Evolutionary conservation across 2,888 invertebrate genomes (phyloP).

Genomic region (Rapana venosa): DNA sequence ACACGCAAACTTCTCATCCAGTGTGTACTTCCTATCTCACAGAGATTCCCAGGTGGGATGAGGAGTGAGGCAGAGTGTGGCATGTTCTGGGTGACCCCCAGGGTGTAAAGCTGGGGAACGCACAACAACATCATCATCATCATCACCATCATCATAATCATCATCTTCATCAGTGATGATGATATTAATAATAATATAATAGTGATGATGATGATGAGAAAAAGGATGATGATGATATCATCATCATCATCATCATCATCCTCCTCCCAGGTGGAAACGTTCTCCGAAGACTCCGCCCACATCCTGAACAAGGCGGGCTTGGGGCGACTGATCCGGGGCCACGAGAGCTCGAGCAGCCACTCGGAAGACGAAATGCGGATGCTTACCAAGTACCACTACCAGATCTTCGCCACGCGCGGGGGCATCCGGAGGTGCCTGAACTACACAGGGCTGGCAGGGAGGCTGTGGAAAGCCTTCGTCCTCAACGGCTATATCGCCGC

Average conservation of each 20-base stretch:
- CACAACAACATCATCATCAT: not conserved
- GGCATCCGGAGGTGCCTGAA: not conserved
- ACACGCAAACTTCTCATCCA: too few relatives aligned
- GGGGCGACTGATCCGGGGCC: not conserved
- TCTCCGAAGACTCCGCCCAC: constrained; percentile 12
- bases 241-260: not conserved
- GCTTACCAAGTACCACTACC: constrained; percentile 33
- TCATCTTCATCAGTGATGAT: not conserved
- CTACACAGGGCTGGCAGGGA: not conserved
- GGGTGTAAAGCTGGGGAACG: too few relatives aligned
- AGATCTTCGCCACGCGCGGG: not conserved
- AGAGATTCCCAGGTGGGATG: too few relatives aligned
- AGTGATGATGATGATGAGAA: too few relatives aligned
- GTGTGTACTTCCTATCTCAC: too few relatives aligned
- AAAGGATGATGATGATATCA: too few relatives aligned
- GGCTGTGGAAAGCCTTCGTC: constrained; percentile 35
- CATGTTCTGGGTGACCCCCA: too few relatives aligned
- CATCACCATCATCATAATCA: not conserved
- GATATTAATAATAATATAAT: too few relatives aligned
- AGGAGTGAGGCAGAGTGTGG: too few relatives aligned
- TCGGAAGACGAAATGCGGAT: constrained; percentile 32
- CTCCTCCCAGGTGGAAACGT: constrained; percentile 4
- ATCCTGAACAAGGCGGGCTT: constrained; percentile 14
- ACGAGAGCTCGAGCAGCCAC: not conserved
- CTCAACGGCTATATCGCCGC: constrained; percentile 22